Evolutionary conservation across 2,797 vertebrate species (phyloP), one percentile per base, ranked within the genome.

Genomic region (Poeciliopsis paucimaculata): DNA sequence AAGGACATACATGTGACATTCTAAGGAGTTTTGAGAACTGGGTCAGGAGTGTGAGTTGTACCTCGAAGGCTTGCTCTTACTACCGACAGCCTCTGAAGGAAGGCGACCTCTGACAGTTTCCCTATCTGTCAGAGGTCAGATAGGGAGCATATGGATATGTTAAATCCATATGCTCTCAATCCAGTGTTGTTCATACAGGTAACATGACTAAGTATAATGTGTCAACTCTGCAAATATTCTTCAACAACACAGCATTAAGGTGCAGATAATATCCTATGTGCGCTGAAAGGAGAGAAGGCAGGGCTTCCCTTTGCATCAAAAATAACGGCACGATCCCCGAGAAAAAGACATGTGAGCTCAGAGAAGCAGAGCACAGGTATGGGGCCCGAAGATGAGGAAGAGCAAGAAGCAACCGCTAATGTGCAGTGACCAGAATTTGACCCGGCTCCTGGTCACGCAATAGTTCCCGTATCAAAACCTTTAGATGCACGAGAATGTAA

Each of bases 41-140:
- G 95, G 95, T 95, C 94, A 95, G 86, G 82, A 85, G 91, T 85
- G 88, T 80, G 76, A 90, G 90, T 87, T 72, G 46, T 85, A 91
- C 83, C 81, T 91, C 73, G 83, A 91, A 84, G 90, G 77, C 53
- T 84, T 60, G 80, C 80, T 79, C 76, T 89, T 62, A 78, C 74
- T 80, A 84, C 76, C 78, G 83, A 92, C 92, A 23, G 79, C 85
- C 84, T 89, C 60, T 66, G 82, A 94, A 83, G 90, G 81, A 76
- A 71, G 72, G 68, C 60, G 84, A 82, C 88, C 86, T 53, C 80
- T 47, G 64, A 75, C 81, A 51, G 36, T 72, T 87, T 83, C 13
- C 45, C 66, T 46, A 77, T 72, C n/a, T n/a, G n/a, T n/a, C n/a
- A n/a, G n/a, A n/a, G n/a, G n/a, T n/a, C n/a, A n/a, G n/a, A n/a